Evolutionary conservation across 2,113 vertebrate species (phyloP), one percentile per base, ranked within the genome.

Genomic region (Labrus mixtus): DNA sequence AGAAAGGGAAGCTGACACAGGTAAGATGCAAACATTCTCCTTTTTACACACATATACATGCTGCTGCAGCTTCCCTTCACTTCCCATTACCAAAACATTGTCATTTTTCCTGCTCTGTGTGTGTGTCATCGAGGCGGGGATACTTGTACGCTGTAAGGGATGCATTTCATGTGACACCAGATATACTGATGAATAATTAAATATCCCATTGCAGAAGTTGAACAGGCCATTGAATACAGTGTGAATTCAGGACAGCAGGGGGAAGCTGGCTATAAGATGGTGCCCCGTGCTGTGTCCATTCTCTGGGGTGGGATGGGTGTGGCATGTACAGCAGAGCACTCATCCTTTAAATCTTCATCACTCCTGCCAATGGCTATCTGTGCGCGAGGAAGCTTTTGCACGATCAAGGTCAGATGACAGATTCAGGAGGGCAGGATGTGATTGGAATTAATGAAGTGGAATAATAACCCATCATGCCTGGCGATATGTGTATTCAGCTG

Each of bases 251-350:
- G 76, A 56, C 53, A 20, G 68, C 33, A 20, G 55, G 43, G 56
- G 19, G 64, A 51, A 69, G 20, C 66, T 60, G 59, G 15, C 62
- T 63, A 19, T 22, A 12, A 33, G 53, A 72, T 39, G 43, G 56
- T 25, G 16, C 25, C 17, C 61, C 56, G 69, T 61, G 76, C 73
- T 72, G 72, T 60, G 73, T 82, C 64, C 33, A 15, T 25, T 20
- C 58, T n/a, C 25, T 3, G 33, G 60, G 73, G 58, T 20, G 62
- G 66, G 81, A 83, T 79, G 86, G 89, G 87, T 85, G 91, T 90
- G 91, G 89, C 79, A 66, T 3, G 68, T 13, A 74, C 88, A 79
- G 64, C 84, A 54, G 39, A 70, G 48, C 36, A 36, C 65, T 74
- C 64, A 48, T 79, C 59, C 75, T 76, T 15, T 45, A 58, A 58